Evolutionary conservation across 2,888 invertebrate genomes (phyloP), one percentile per base, ranked within the genome.

Genomic region (Chymomyza fuscimana): DNA sequence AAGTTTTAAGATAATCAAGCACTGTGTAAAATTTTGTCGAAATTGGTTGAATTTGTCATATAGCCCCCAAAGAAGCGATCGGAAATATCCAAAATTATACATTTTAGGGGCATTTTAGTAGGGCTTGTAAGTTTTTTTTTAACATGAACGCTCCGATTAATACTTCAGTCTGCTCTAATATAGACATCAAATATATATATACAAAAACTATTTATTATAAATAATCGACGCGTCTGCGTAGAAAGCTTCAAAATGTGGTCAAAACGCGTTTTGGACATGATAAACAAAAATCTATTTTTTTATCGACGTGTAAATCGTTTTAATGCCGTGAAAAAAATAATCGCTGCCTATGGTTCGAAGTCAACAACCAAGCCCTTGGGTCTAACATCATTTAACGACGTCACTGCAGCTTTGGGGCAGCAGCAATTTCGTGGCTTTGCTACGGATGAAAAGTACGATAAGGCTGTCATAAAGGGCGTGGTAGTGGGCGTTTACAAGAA

Each of bases 401-500:
- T 9, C 29, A 1, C 4, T 5, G 9, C n/a, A 0, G 3, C 46
- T 7, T 6, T 52, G 40, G 12, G 5, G 5, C 22, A 1, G 1
- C 10, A 29, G 3, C 65, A 58, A 15, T 60, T 36, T 16, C 70
- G 81, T 0, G 2, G 7, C 5, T 52, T 9, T 36, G 70, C 79
- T 19, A 19, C 19, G 15, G 15, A 12, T 9, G 63, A 63, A 0
- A 73, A 69, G 15, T 72, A 74, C 52, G 77, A 74, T 0, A 67
- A 12, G 4, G 22, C 69, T 6, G 74, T 86, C 0, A 77, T 89
- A 54, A 93, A 92, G 89, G 93, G 93, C 70, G 86, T 93, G 64
- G 93, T 93, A 40, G 90, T 93, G 60, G 94, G 94, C 61, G 90
- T 93, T 22, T 94, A 93, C 72, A 89, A 92, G 70, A 91, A 92